Evolutionary conservation across 2,113 vertebrate species (phyloP).

Genomic region (Seriola rivoliana): DNA sequence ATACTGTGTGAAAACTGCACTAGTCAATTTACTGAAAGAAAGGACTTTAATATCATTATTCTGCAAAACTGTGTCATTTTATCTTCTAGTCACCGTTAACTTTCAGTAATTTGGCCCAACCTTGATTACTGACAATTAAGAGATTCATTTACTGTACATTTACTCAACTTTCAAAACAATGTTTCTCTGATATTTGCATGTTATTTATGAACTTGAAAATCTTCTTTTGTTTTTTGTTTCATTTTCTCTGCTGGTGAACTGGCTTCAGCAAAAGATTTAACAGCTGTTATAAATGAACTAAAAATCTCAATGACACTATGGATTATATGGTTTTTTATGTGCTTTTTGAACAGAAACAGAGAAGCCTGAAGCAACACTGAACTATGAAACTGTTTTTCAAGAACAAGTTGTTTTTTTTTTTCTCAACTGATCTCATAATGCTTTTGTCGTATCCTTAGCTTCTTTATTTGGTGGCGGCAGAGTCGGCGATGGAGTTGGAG

Average conservation of each 20-base stretch:
- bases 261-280: not conserved
- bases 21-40: not conserved
- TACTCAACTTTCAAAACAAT: not conserved
- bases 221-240: not conserved
- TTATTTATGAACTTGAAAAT: not conserved
- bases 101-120: not conserved
- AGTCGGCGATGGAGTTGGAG: constrained; percentile 83
- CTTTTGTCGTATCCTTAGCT: not conserved
- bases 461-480: constrained; percentile 80
- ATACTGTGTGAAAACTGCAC: not conserved
- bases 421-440: not conserved
- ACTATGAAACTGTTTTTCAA: not conserved
- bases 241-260: not conserved
- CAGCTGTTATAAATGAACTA: constrained; percentile 2
- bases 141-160: too few relatives aligned
- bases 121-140: too few relatives aligned
- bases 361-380: not conserved
- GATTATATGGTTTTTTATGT: not conserved
- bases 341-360: constrained; percentile 4
- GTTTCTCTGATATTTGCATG: not conserved
- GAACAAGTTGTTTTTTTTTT: not conserved
- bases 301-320: not conserved
- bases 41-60: not conserved
- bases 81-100: not conserved
- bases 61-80: not conserved